These are phyloP conservation scores for Margarornis squamiger DNA, from an alignment of 2,797 vertebrate species.

Conservation along the genomic window DNA sequence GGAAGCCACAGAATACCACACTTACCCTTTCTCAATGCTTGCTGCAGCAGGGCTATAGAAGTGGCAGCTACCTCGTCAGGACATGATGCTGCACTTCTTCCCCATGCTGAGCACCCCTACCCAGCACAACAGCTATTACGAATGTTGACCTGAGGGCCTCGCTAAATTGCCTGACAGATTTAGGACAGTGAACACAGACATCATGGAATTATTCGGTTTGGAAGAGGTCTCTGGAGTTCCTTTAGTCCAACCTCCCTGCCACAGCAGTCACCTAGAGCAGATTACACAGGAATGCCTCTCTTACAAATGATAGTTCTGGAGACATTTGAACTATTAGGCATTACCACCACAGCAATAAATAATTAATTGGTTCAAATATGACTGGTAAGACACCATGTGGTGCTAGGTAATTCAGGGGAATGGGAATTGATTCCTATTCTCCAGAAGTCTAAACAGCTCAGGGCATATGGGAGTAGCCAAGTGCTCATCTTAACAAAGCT, in stretches of 20 bases:
- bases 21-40: not conserved
- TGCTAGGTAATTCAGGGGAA: not conserved
- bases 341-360: not conserved
- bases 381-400: not conserved
- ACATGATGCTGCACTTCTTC: not conserved
- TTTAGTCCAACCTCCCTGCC: not conserved
- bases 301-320: not conserved
- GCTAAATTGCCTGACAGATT: not conserved
- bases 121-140: not conserved
- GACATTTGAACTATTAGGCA: not conserved
- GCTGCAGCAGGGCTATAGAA: not conserved
- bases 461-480: not conserved
- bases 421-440: not conserved
- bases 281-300: not conserved
- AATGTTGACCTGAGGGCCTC: not conserved
- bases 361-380: not conserved
- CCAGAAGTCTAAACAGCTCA: not conserved
- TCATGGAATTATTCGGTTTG: not conserved
- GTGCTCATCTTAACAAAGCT: not conserved
- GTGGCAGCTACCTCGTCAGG: not conserved
- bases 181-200: not conserved
- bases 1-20: not conserved
- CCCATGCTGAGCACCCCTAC: not conserved
- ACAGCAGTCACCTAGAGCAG: not conserved
- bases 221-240: not conserved